phyloP scores from a whole-genome alignment of 2,113 vertebrate genomes.

The Euleptes europaea region DNA sequence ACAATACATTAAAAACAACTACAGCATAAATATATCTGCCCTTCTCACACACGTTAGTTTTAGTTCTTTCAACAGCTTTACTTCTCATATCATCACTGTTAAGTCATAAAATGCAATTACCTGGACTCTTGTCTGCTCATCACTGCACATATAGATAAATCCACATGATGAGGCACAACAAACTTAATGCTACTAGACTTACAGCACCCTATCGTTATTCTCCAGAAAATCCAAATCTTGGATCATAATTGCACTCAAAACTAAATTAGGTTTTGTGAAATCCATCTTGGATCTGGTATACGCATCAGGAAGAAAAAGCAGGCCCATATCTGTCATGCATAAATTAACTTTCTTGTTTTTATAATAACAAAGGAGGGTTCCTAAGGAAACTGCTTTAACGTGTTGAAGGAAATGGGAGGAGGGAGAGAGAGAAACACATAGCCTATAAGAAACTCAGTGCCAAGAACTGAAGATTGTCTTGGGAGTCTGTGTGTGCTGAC shows the following conservation, averaged over 20 bases:
- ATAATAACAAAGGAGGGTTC: background rate
- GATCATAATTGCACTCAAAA: background rate
- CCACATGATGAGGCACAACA: too few relatives aligned
- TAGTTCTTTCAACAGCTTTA: background rate
- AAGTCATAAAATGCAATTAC: background rate
- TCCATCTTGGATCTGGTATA: background rate
- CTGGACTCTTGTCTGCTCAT: background rate
- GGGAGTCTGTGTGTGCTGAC: background rate
- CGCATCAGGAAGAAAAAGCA: background rate
- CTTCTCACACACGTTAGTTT: fast-evolving
- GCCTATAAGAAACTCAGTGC: background rate
- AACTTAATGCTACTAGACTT: too few relatives aligned
- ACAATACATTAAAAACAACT: background rate
- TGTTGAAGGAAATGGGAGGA: background rate
- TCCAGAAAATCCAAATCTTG: background rate
- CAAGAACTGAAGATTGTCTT: background rate
- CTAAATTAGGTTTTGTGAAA: background rate
- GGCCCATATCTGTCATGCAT: background rate
- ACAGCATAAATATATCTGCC: fast-evolving
- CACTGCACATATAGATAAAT: background rate
- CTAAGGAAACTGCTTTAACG: background rate
- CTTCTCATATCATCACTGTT: fast-evolving
- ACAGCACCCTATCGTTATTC: background rate
- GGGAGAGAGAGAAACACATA: background rate
- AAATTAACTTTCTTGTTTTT: background rate